Evolutionary conservation across 2,888 invertebrate genomes (phyloP).

Genomic region (Diplazon laetatorius): DNA sequence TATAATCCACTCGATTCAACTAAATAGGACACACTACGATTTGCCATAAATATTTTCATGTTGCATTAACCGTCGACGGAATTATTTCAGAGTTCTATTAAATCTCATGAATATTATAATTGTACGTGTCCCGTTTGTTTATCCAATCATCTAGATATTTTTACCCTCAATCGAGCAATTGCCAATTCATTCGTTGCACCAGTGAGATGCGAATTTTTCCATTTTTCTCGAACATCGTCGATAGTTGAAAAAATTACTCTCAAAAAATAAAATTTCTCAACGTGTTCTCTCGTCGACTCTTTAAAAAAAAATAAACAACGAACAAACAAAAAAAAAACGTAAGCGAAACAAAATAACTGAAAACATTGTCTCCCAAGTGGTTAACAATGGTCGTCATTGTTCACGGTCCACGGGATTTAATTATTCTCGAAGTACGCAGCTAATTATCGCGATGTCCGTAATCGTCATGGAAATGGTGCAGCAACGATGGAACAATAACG

Average conservation of each 20-base stretch:
- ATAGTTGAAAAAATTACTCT: not conserved
- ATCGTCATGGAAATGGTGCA: conserved; percentile 2
- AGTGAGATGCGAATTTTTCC: not conserved
- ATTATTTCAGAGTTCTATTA: conserved; percentile 5
- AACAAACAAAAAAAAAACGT: no score
- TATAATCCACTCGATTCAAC: conserved; percentile 49
- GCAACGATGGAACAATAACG: conserved; percentile 27
- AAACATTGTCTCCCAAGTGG: conserved; percentile 36
- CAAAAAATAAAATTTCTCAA: conserved; percentile 32
- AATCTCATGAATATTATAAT: conserved; percentile 65
- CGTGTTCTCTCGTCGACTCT: conserved; percentile 1
- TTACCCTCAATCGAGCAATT: conserved; percentile 58
- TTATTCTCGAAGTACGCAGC: conserved; percentile 37
- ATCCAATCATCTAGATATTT: conserved; percentile 15
- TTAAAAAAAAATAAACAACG: conserved; percentile 2
- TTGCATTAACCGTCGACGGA: not conserved
- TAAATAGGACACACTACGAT: conserved; percentile 37
- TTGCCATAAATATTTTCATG: conserved; percentile 42
- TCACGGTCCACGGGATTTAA: conserved; percentile 19
- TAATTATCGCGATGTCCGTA: conserved; percentile 47
- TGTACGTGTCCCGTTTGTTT: conserved; percentile 18
- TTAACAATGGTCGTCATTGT: conserved; percentile 52
- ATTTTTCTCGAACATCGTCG: not conserved
- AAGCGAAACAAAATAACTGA: conserved; percentile 13
- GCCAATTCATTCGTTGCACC: conserved; percentile 47